A percentile compares a stretch with the other conserved stretches of the same genome.
phyloP scores from a whole-genome alignment of 2,888 invertebrate genomes.

The Chrysolina haemoptera region DNA sequence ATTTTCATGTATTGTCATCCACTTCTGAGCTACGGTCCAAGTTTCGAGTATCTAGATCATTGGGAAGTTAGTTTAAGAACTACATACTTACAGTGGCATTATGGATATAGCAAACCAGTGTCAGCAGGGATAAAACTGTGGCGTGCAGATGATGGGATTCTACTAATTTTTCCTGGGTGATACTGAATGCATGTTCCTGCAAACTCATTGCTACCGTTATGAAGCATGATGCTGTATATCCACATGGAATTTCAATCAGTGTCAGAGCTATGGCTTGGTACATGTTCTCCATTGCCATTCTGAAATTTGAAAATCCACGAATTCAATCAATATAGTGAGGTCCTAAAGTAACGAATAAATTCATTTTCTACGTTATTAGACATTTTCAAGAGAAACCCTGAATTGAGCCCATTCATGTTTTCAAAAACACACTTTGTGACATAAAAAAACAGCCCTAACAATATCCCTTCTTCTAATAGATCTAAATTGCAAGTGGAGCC shows the following conservation, averaged over 20 bases:
- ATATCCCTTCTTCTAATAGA: no score
- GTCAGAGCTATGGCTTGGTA: conserved; percentile 74
- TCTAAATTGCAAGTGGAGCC: no score
- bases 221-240: conserved; percentile 74
- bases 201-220: conserved; percentile 75
- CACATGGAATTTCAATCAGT: conserved; percentile 75
- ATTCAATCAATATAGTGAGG: background rate
- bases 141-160: conserved; percentile 74
- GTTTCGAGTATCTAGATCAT: no score
- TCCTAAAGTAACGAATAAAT: no score
- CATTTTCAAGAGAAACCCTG: no score
- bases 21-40: no score
- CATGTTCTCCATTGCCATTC: conserved; percentile 72
- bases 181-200: conserved; percentile 73
- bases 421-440: no score
- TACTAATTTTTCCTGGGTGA: conserved; percentile 63
- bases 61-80: background rate
- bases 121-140: conserved; percentile 74
- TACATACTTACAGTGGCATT: conserved; percentile 68
- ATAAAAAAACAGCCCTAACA: no score
- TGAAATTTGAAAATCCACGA: conserved; percentile 33
- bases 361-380: no score
- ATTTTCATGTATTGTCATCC: no score
- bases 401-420: no score
- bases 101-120: conserved; percentile 77